phyloP scores from a whole-genome alignment of 2,113 vertebrate genomes.

The Seriola dumerili region DNA sequence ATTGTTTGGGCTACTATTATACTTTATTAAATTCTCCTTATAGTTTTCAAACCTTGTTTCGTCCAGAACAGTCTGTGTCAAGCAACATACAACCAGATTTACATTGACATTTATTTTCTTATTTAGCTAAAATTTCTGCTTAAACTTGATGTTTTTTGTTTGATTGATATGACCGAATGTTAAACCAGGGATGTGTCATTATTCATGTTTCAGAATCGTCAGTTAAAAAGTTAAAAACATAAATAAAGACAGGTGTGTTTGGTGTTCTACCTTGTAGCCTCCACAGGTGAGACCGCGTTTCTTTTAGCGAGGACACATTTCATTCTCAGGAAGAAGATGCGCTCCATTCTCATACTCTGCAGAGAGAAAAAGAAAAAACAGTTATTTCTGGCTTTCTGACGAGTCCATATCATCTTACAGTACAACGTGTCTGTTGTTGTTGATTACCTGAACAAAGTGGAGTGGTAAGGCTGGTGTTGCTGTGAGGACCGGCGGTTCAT shows the following conservation, averaged over 20 bases:
- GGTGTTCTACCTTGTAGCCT: conserved; percentile 90
- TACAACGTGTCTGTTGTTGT: rapidly evolving
- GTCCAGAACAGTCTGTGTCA: too few species aligned
- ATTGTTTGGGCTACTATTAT: too few species aligned
- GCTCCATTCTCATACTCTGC: conserved; percentile 97
- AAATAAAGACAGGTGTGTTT: not conserved
- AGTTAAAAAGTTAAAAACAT: too few species aligned
- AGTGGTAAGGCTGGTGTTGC: conserved; percentile 97
- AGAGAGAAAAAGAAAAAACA: conserved; percentile 10
- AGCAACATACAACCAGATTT: too few species aligned
- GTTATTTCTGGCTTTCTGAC: not conserved
- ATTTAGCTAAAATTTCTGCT: too few species aligned
- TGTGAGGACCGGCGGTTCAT: conserved; percentile 97
- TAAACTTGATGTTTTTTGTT: too few species aligned
- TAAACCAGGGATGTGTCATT: too few species aligned
- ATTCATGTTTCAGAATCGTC: not conserved
- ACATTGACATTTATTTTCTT: too few species aligned
- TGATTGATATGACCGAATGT: too few species aligned
- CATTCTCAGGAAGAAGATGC: conserved; percentile 98
- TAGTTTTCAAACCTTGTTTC: too few species aligned
- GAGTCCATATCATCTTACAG: not conserved
- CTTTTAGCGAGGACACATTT: conserved; percentile 98
- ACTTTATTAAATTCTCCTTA: too few species aligned
- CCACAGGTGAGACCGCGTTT: conserved; percentile 98
- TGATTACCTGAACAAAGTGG: conserved; percentile 96